phyloP scores from a whole-genome alignment of 2,113 vertebrate species.

The Buteo buteo region DNA sequence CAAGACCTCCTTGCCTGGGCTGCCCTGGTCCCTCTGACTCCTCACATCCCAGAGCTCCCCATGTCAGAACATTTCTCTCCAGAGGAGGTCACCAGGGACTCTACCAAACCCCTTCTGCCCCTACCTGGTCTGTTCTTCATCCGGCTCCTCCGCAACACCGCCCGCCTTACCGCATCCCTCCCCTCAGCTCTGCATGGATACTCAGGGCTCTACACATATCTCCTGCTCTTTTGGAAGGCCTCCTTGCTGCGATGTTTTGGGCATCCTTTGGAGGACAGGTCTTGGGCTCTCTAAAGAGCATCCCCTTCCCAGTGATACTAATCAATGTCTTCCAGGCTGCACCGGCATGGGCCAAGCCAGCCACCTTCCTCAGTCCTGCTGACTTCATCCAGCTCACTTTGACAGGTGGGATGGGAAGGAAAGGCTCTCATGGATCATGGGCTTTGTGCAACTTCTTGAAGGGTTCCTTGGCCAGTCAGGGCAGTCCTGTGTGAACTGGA shows the following conservation, averaged over 20 bases:
- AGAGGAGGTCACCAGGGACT: neutral
- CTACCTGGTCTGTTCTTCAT: neutral
- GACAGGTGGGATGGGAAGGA: neutral
- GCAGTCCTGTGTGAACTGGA: neutral
- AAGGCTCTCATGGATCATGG: neutral
- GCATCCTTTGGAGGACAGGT: neutral
- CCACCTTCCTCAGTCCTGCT: neutral
- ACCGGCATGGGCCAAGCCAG: neutral
- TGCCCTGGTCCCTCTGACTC: neutral
- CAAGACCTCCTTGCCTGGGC: neutral
- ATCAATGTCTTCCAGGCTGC: neutral
- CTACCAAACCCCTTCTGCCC: neutral
- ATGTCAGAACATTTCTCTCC: neutral
- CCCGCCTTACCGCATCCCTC: accelerated
- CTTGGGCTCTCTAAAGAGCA: neutral
- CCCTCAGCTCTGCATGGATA: neutral
- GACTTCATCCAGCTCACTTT: neutral
- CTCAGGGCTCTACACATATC: neutral
- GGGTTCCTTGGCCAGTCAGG: neutral
- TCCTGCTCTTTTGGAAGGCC: neutral
- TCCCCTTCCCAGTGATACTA: neutral
- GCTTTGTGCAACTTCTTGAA: neutral
- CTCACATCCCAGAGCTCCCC: neutral
- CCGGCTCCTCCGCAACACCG: neutral
- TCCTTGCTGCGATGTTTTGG: neutral